Conservation (phyloP, 2,113 vertebrate genomes). For the Pelmatolapia mariae region DNA sequence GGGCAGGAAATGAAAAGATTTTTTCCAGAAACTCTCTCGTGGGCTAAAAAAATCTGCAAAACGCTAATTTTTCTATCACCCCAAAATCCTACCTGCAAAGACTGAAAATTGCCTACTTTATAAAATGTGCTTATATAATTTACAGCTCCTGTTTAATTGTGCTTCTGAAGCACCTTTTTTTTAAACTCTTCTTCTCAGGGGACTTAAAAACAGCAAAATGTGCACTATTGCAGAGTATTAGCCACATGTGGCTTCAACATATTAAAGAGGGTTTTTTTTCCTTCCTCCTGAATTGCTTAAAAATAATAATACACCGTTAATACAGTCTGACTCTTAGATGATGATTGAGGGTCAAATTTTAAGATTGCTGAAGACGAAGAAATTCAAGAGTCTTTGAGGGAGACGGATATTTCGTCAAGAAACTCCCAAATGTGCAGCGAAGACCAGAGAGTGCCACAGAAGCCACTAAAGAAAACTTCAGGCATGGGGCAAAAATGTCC, state of each 20-base stretch:
- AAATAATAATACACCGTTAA: not conserved
- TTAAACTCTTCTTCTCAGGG: conserved; percentile 16
- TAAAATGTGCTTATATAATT: conserved; percentile 54
- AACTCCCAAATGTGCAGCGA: conserved; percentile 31
- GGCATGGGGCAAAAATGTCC: not conserved
- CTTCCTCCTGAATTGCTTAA: not conserved
- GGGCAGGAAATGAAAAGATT: not conserved
- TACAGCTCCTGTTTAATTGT: conserved; percentile 58
- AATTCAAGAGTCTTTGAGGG: not conserved
- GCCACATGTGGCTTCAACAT: conserved; percentile 12
- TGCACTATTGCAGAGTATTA: conserved; percentile 27
- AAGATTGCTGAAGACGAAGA: not conserved
- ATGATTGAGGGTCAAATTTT: conserved; percentile 13
- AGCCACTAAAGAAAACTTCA: conserved; percentile 19
- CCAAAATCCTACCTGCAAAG: not conserved
- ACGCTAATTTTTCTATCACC: not conserved
- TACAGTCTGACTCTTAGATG: not conserved
- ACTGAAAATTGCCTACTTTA: not conserved
- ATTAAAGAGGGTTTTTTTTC: not conserved
- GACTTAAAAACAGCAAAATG: conserved; percentile 39
- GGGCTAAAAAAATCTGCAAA: not conserved
- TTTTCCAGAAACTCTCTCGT: not conserved
- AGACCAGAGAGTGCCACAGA: conserved; percentile 54
- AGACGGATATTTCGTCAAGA: conserved; percentile 21
- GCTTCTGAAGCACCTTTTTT: conserved; percentile 24